phyloP scores from a whole-genome alignment of 2,797 vertebrate genomes.

The Phylloscopus collybita region DNA sequence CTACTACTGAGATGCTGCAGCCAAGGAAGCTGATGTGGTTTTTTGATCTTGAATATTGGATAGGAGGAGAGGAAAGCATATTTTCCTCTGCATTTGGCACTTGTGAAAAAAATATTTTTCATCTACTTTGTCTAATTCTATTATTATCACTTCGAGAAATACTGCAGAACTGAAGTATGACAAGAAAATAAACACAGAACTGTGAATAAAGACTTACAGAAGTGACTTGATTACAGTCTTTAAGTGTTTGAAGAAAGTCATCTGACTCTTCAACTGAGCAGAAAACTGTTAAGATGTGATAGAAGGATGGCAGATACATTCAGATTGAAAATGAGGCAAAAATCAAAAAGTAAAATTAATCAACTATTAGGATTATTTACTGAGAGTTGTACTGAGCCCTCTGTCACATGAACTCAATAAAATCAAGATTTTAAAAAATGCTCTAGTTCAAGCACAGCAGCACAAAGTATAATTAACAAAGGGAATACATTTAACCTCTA shows the following conservation, averaged over 20 bases:
- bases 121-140: conserved; percentile 4
- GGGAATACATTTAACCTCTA: background rate
- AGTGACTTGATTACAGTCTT: background rate
- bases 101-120: background rate
- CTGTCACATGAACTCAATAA: background rate
- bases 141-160: background rate
- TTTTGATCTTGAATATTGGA: conserved; percentile 12
- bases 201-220: background rate
- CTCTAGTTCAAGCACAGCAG: background rate
- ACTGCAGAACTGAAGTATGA: background rate
- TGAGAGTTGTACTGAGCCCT: background rate
- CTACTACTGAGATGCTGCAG: background rate
- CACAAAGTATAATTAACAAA: background rate
- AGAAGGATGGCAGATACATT: background rate
- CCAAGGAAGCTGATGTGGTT: background rate
- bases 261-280: background rate
- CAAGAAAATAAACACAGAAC: background rate
- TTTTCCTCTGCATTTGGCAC: background rate
- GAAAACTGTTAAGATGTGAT: background rate
- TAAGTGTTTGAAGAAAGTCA: background rate
- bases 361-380: background rate
- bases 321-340: background rate
- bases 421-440: background rate
- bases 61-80: background rate
- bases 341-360: background rate